A percentile compares a stretch with the other conserved stretches of the same genome.
Conservation (phyloP, 2,797 vertebrate genomes). For the Melanotaenia nigrans region DNA sequence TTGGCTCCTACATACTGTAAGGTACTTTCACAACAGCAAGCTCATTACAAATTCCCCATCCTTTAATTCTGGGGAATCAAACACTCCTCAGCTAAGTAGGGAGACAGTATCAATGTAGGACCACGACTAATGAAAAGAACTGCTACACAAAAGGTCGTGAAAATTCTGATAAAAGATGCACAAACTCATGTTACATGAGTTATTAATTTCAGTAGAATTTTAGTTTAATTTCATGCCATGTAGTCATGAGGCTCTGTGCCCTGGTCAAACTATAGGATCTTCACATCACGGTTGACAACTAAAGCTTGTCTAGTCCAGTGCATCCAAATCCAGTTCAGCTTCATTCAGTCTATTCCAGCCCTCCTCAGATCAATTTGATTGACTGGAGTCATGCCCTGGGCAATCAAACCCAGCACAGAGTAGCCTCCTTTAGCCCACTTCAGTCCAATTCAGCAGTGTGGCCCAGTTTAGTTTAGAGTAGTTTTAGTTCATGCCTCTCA, state of each 20-base stretch:
- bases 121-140: too few species aligned
- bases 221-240: neutral
- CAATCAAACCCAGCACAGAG: constrained; percentile 14
- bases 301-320: neutral
- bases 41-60: neutral
- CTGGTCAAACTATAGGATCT: neutral
- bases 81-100: neutral
- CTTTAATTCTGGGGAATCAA: neutral
- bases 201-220: too few species aligned
- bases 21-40: neutral
- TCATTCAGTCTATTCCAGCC: constrained; percentile 8
- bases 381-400: constrained; percentile 23
- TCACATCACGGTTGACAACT: neutral
- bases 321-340: constrained; percentile 14
- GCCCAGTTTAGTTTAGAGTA: constrained; percentile 23
- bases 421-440: constrained; percentile 26
- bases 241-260: too few species aligned
- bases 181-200: too few species aligned
- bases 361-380: constrained; percentile 27
- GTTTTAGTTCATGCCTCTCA: constrained; percentile 17
- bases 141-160: too few species aligned
- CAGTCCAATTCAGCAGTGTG: constrained; percentile 19
- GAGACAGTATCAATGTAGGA: too few species aligned
- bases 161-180: too few species aligned
- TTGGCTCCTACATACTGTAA: neutral